Evolutionary conservation across 2,113 vertebrate species (phyloP), one percentile per base, ranked within the genome.

Genomic region (Dendropsophus ebraccatus): DNA sequence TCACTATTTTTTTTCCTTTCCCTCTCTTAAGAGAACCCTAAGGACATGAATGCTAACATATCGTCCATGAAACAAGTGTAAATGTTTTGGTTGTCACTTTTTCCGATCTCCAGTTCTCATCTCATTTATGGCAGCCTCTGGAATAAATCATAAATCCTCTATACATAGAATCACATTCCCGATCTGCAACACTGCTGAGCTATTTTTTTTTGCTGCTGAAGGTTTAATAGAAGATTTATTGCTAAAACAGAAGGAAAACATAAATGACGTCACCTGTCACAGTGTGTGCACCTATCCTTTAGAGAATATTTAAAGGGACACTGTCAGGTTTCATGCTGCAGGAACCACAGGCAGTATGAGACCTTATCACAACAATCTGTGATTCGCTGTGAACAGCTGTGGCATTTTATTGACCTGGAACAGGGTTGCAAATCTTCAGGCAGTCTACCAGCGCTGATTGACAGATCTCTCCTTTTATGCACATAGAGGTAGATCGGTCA

Each of bases 181-280:
- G n/a, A 47, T 67, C 41, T 30, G 60, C 80, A 23, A 25, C 80
- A 82, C 80, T 19, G 65, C 80, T 49, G 28, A 82, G 80, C 60
- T 65, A 81, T 81, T 28, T 81, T 60, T 65, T 60, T 67, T 32
- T 32, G 62, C 30, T 47, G 16, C 54, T 62, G 78, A 47, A 81
- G 78, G 50, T 60, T 32, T 74, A 58, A 83, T 54, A 28, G 35
- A 28, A 83, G 69, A 72, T 73, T 83, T 83, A 83, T 56, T 49
- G 9, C 12, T 19, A 23, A n/a, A 73, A 74, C n/a, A n/a, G 23
- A 5, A 28, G 23, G 9, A 5, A 45, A 56, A 65, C 78, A 28
- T 23, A 47, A 67, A 67, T 67, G 62, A 25, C 67, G 73, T 76
- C 73, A 76, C 73, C 47, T 5, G 14, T 70, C 67, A 70, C 67